Conservation (phyloP, 1,140 invertebrate genomes). For the Drusus annulatus region DNA sequence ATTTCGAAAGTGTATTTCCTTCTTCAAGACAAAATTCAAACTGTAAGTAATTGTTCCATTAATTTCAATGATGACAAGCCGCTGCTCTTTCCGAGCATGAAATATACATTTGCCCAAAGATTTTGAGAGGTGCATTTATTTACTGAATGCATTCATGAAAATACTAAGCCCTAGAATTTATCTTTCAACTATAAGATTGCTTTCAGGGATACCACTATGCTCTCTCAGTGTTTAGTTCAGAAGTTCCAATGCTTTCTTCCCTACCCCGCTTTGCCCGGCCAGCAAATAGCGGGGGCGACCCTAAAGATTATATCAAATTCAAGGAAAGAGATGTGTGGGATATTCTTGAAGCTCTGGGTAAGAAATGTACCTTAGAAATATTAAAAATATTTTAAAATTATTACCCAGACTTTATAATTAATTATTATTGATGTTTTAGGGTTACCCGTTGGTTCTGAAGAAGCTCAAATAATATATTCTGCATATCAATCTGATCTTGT, state of each 20-base stretch:
- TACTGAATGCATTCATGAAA: too few species aligned
- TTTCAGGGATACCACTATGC: constrained; percentile 72
- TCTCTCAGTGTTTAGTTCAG: constrained; percentile 73
- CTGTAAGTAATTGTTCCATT: too few species aligned
- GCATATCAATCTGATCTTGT: constrained; percentile 27
- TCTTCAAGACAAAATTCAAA: too few species aligned
- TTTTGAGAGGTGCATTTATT: too few species aligned
- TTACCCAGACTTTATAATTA: too few species aligned
- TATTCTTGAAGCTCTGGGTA: constrained; percentile 70
- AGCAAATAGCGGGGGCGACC: background rate
- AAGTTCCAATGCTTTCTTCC: constrained; percentile 67
- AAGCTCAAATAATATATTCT: constrained; percentile 40
- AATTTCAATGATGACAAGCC: too few species aligned
- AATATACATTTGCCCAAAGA: too few species aligned
- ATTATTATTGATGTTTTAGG: constrained; percentile 34
- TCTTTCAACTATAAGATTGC: constrained; percentile 53
- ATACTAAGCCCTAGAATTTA: too few species aligned
- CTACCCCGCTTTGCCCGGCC: constrained; percentile 56
- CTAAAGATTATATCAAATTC: constrained; percentile 61
- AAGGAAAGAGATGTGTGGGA: constrained; percentile 67
- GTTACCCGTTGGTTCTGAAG: constrained; percentile 33
- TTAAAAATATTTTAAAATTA: too few species aligned
- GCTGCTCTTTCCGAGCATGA: too few species aligned
- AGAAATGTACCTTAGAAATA: constrained; percentile 16
- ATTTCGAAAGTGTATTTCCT: too few species aligned